Conservation (phyloP, 2,113 vertebrate genomes). For the Micronycteris hirsuta region DNA sequence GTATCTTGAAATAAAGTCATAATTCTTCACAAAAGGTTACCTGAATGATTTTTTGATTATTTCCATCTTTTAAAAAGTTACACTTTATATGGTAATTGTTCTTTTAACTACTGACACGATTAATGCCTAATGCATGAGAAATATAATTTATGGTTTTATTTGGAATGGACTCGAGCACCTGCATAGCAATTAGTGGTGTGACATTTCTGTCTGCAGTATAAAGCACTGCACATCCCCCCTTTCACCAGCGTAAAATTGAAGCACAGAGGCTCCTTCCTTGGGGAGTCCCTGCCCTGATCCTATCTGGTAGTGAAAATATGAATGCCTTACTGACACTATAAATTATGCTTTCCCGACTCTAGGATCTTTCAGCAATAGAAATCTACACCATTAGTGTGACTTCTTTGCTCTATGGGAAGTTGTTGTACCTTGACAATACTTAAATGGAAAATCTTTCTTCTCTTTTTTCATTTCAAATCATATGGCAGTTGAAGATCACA, state of each 20-base stretch:
- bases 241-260: constrained; percentile 59
- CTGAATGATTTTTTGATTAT: constrained; percentile 59
- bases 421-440: constrained; percentile 25
- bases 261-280: constrained; percentile 37
- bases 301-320: constrained; percentile 65
- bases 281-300: constrained; percentile 58
- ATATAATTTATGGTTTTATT: constrained; percentile 56
- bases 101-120: constrained; percentile 48
- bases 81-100: constrained; percentile 20
- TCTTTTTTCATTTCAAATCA: constrained; percentile 21
- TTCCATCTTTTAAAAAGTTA: constrained; percentile 54
- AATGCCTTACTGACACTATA: constrained; percentile 61
- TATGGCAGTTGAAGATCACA: constrained; percentile 12
- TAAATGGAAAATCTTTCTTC: constrained; percentile 23
- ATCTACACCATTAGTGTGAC: neutral
- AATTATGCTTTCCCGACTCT: constrained; percentile 46
- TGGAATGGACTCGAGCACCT: constrained; percentile 46
- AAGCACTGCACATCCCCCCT: constrained; percentile 34
- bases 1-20: constrained; percentile 27
- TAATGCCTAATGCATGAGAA: constrained; percentile 44
- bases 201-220: constrained; percentile 52
- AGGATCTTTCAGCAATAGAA: constrained; percentile 23
- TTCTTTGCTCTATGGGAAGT: constrained; percentile 26
- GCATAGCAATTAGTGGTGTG: constrained; percentile 53
- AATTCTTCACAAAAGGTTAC: constrained; percentile 57